Conservation (phyloP, 1,140 invertebrate genomes). For the Drosophila athabasca region DNA sequence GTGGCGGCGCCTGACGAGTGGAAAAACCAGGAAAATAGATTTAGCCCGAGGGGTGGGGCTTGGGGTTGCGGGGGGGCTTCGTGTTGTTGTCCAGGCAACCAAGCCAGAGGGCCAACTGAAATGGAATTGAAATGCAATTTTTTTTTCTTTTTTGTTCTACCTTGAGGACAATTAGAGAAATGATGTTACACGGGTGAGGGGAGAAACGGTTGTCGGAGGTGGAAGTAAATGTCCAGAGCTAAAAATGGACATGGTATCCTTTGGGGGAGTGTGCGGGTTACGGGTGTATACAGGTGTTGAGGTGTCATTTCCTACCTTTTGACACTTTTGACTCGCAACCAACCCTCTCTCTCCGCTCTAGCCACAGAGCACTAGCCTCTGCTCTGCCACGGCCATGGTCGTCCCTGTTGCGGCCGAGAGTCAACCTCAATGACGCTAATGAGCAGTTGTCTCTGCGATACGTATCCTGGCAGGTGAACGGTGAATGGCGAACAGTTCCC, state of each 20-base stretch:
- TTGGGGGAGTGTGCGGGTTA: background rate
- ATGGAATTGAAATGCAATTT: conserved; percentile 75
- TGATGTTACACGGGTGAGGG: conserved; percentile 20
- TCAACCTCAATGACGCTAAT: conserved; percentile 45
- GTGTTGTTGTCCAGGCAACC: conserved; percentile 41
- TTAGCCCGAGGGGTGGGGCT: conserved; percentile 6
- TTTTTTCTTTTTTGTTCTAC: conserved; percentile 1
- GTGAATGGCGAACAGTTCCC: background rate
- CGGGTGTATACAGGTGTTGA: conserved; percentile 20
- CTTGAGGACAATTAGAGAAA: conserved; percentile 57
- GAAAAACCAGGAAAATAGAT: conserved; percentile 49
- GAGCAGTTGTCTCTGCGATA: conserved; percentile 40
- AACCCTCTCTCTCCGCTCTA: background rate
- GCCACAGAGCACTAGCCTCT: background rate
- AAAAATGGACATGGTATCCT: background rate
- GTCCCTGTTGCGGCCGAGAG: too few relatives aligned
- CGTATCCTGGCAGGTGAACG: conserved; percentile 35
- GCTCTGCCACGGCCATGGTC: background rate
- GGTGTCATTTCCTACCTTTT: conserved; percentile 44
- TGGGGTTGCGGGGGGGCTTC: too few relatives aligned
- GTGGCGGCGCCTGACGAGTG: conserved; percentile 41
- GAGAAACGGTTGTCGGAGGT: background rate
- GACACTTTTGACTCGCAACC: conserved; percentile 43
- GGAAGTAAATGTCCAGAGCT: background rate
- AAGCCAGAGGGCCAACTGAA: conserved; percentile 28